Evolutionary conservation across 2,797 vertebrate species (phyloP), one percentile per base, ranked within the genome.

Genomic region (Cossypha polioptera): DNA sequence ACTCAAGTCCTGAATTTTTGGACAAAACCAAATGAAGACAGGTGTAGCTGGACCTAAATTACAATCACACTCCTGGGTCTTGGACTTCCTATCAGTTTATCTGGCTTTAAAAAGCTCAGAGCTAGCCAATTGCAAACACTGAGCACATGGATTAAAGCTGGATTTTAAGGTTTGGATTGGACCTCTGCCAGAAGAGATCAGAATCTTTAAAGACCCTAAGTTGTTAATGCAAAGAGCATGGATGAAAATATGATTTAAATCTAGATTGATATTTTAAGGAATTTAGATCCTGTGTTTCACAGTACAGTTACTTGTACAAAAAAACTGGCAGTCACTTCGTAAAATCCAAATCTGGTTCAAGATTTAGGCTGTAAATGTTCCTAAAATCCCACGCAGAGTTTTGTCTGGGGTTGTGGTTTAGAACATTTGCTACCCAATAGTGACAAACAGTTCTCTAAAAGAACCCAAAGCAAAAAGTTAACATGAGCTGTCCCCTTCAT

Each of bases 341-440:
- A 73, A 96, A 92, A 94, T 73, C 25, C 53, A 85, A 94, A 92
- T 90, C 53, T 94, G 67, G 65, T 89, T 90, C 86, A 92, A 89
- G 65, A 88, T 86, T 92, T 63, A 81, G 67, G 35, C 72, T 67
- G 80, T 50, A 90, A 86, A 74, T 76, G 86, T 95, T 95, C 88
- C 92, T 92, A 71, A 94, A 89, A 93, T 85, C 84, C 75, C 61
- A 83, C 20, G 1, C 81, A 71, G 33, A 95, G 81, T 94, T 96
- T 95, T 88, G 82, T 88, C 89, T 93, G 47, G 69, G 66, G 43
- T 59, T 92, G 88, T 63, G 90, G 92, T 92, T 95, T 92, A 94
- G 87, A 94, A 94, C 91, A 92, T 90, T 96, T 93, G 82, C 84
- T 94, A 91, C 73, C 36, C 58, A 88, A 86, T 57, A 88, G 75